phyloP scores from a whole-genome alignment of 2,797 vertebrate genomes.

The Sebastes wilsoni region DNA sequence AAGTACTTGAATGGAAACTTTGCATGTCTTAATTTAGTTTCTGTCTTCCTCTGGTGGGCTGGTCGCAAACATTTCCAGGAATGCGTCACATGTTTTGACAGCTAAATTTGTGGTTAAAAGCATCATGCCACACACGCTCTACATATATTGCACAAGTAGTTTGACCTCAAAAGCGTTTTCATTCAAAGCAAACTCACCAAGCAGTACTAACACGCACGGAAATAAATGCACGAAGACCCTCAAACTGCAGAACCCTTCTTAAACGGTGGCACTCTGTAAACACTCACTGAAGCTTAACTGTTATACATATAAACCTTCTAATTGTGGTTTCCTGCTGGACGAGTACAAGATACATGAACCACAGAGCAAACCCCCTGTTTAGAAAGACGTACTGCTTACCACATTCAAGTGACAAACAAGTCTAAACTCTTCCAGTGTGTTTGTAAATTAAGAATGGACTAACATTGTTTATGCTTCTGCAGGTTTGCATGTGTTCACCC shows the following conservation, averaged over 20 bases:
- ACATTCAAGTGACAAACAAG: not conserved
- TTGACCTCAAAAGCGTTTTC: not conserved
- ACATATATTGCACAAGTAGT: not conserved
- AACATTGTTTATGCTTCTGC: not conserved
- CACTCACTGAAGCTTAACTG: not conserved
- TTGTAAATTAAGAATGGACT: not conserved
- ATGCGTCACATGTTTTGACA: not conserved
- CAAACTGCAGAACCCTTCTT: not conserved
- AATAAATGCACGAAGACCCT: not conserved
- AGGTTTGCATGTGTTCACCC: not conserved
- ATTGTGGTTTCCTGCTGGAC: not conserved
- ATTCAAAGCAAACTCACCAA: not conserved
- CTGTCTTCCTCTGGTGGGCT: not conserved
- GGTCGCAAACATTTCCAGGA: not conserved
- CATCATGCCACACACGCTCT: too few species aligned
- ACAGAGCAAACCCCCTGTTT: not conserved
- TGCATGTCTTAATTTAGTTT: not conserved
- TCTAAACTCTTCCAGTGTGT: not conserved
- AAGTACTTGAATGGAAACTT: not conserved
- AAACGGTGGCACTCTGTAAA: not conserved
- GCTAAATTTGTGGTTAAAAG: not conserved
- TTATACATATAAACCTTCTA: accelerated
- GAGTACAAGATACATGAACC: accelerated
- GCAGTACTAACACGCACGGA: accelerated
- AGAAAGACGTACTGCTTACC: accelerated